Evolutionary conservation across 2,113 vertebrate species (phyloP), one percentile per base, ranked within the genome.

Genomic region (Maylandia zebra): DNA sequence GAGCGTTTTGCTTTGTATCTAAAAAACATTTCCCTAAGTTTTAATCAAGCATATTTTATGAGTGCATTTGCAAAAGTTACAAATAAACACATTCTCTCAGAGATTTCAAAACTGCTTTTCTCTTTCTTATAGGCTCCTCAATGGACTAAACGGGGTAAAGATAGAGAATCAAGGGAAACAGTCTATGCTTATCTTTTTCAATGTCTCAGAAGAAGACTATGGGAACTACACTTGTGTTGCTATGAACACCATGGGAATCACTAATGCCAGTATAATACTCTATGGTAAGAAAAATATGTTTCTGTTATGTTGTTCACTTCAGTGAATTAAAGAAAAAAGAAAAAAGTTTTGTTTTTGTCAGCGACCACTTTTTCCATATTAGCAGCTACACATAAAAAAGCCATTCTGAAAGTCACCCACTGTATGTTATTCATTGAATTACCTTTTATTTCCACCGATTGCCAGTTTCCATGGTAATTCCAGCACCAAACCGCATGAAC

Each of bases 191-290:
- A 98, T 98, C 87, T 99, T 99, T 94, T 99, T 99, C 96, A 99
- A 99, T 0, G 98, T 99, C 86, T 99, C 98, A 1, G 98, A 99
- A 94, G 98, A 99, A 89, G 98, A 99, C 95, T 99, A 99, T 0
- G 99, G 99, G n/a, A 99, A 99, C 95, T 99, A 99, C 82, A 99
- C 98, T 0, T 99, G 99, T 1, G 98, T 99, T 89, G 99, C 99
- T 56, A 97, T 96, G 3, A 99, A 99, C 96, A 96, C 95, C 86
- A 97, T 99, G 96, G 99, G 99, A 32, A 98, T 97, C 91, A 98
- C 97, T 90, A 99, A 99, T 0, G 97, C 98, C 94, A 99, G 98
- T 96, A 98, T 99, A 95, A 98, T 99, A 90, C 95, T 99, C 87
- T 99, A 99, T 3, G 98, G 99, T 99, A 92, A 95, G 95, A 50